Evolutionary conservation across 2,113 vertebrate species (phyloP), one percentile per base, ranked within the genome.

Genomic region (Marmota monax): DNA sequence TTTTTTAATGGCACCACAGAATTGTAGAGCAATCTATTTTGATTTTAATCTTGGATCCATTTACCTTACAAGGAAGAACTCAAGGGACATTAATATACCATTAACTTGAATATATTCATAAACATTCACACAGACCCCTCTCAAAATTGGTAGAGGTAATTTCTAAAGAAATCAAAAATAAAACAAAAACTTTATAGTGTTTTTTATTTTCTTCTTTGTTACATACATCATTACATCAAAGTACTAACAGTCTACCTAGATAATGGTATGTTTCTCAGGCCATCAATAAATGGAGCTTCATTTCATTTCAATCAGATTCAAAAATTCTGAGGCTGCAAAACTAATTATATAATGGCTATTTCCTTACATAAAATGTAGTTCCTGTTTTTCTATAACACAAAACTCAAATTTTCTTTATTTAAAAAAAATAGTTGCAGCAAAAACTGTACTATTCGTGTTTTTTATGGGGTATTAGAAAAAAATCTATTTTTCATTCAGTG

Each of bases 391-490:
- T 91, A 63, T 94, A 88, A 94, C 96, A 88, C 69, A 88, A 76
- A 22, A 87, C 96, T 93, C 96, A 97, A 88, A 96, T 63, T 69
- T 73, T 96, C 42, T 97, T 98, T 97, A 82, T 95, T 61, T 58
- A 95, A 88, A 97, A 90, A 45, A 95, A 88, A 73, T 94, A 78
- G 87, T 87, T 61, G 1, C 77, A 76, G 79, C 69, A 93, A 95
- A 97, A 97, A 14, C 70, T 76, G 25, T 96, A 94, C 76, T 78
- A 73, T 94, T 88, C 18, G 76, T 65, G 77, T 76, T 70, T 93
- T 80, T 98, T 97, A 80, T 67, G 85, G n/a, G 0, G 0, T 86
- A 77, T 94, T 88, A n/a, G 63, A 69, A 92, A 74, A 92, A 74
- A 84, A 89, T 90, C n/a, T 73, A 0, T 67, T 58, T 93, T 95